A percentile compares a stretch with the other conserved stretches of the same genome.
These are phyloP conservation scores for Myotis pilosus DNA, from an alignment of 2,797 vertebrate genomes.

Conservation along the genomic window DNA sequence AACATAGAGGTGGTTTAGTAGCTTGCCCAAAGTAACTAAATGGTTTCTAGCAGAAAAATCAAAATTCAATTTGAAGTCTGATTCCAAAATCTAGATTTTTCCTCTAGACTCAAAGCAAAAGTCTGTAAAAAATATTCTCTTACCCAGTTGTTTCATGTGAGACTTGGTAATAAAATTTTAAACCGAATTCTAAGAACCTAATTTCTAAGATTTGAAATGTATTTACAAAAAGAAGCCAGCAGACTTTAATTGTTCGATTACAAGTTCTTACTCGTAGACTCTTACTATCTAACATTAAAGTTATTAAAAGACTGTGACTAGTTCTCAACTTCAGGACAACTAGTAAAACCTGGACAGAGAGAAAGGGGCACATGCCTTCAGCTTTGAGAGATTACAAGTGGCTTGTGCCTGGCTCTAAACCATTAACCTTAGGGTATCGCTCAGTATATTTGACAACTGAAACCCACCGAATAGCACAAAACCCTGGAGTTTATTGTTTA, in stretches of 20 bases:
- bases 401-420: background rate
- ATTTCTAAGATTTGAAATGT: slow-evolving; percentile 20
- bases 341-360: background rate
- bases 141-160: background rate
- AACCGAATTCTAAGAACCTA: background rate
- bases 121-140: slow-evolving; percentile 2
- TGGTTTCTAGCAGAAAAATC: slow-evolving; percentile 8
- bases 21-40: slow-evolving; percentile 10
- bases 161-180: slow-evolving; percentile 42
- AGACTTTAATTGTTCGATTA: background rate
- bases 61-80: slow-evolving; percentile 21
- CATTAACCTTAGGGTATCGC: background rate
- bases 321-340: background rate
- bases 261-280: slow-evolving; percentile 9
- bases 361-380: background rate
- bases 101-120: slow-evolving; percentile 40
- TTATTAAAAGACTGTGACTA: background rate
- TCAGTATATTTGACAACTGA: slow-evolving; percentile 21
- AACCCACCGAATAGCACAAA: slow-evolving; percentile 22
- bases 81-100: slow-evolving; percentile 39
- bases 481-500: background rate
- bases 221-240: background rate
- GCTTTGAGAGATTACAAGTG: background rate
- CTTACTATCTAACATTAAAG: background rate
- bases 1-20: background rate